Conservation (phyloP, 2,113 vertebrate genomes). For the Siphamia tubifer region DNA sequence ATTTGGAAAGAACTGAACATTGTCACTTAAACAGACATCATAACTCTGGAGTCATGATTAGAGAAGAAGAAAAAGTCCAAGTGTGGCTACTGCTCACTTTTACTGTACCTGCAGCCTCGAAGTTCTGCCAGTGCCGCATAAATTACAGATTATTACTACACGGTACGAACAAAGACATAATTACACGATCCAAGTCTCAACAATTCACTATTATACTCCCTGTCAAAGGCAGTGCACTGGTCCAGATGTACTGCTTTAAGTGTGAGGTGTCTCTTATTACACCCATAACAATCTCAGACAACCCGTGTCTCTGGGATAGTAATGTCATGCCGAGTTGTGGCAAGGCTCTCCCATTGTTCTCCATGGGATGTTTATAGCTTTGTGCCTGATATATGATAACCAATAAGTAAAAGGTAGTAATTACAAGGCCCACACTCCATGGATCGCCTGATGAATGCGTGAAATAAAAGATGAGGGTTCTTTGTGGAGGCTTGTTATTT, state of each 20-base stretch:
- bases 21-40: conserved; percentile 30
- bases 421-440: conserved; percentile 72
- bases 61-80: conserved; percentile 40
- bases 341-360: conserved; percentile 71
- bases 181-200: conserved; percentile 56
- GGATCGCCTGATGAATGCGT: conserved; percentile 63
- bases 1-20: conserved; percentile 16
- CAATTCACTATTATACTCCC: conserved; percentile 65
- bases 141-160: conserved; percentile 40
- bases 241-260: conserved; percentile 68
- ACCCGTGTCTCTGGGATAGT: conserved; percentile 58
- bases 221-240: conserved; percentile 48
- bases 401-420: conserved; percentile 74
- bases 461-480: conserved; percentile 74
- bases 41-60: conserved; percentile 20
- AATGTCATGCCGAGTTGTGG: conserved; percentile 60
- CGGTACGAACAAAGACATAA: conserved; percentile 62
- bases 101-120: background rate
- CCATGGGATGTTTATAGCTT: conserved; percentile 68
- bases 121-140: conserved; percentile 3
- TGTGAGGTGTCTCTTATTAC: conserved; percentile 73
- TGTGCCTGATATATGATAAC: conserved; percentile 75
- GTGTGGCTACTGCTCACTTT: conserved; percentile 9
- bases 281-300: conserved; percentile 72
- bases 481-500: conserved; percentile 59